Percentiles rank a stretch among this genome's conserved stretches.
Evolutionary conservation across 64 coral and sea anemone species (phyloP).

Genomic region (Orbicella faveolata): DNA sequence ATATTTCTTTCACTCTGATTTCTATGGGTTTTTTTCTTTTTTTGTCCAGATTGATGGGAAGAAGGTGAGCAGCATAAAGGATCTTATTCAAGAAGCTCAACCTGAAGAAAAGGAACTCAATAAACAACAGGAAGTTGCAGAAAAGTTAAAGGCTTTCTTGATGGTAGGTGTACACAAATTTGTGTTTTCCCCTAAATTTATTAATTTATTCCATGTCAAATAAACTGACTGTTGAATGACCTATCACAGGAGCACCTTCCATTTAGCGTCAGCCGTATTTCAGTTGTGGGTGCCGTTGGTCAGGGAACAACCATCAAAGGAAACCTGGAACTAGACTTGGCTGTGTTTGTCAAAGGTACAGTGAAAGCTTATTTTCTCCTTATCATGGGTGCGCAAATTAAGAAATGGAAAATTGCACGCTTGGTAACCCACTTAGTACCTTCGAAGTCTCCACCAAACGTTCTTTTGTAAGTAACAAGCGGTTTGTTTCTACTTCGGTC

Average conservation of each 20-base stretch:
- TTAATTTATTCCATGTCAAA: not conserved
- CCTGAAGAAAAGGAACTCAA: conserved; percentile 57
- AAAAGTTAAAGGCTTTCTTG: conserved; percentile 65
- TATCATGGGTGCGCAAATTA: not conserved
- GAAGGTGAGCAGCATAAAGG: conserved; percentile 71
- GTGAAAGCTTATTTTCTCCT: not conserved
- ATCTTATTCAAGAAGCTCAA: conserved; percentile 69
- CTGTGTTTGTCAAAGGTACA: conserved; percentile 90
- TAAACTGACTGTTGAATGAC: not conserved
- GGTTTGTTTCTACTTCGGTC: too few relatives aligned
- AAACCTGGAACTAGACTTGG: conserved; percentile 64
- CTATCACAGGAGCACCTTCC: conserved; percentile 77
- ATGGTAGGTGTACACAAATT: conserved; percentile 38
- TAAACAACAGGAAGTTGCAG: conserved; percentile 72
- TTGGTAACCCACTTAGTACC: too few relatives aligned
- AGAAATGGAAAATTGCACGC: too few relatives aligned
- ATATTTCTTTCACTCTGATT: not conserved
- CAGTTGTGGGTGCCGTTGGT: conserved; percentile 60
- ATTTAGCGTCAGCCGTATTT: conserved; percentile 86
- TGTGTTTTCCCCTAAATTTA: not conserved
- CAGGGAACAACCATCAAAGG: conserved; percentile 80
- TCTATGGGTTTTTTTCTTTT: not conserved
- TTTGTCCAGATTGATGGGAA: conserved; percentile 28
- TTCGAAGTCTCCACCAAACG: too few relatives aligned
- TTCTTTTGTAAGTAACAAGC: too few relatives aligned